Percentiles rank a stretch among this genome's conserved stretches.
Evolutionary conservation across 2,888 invertebrate species (phyloP).

Genomic region (Hirtodrosophila alboralis): DNA sequence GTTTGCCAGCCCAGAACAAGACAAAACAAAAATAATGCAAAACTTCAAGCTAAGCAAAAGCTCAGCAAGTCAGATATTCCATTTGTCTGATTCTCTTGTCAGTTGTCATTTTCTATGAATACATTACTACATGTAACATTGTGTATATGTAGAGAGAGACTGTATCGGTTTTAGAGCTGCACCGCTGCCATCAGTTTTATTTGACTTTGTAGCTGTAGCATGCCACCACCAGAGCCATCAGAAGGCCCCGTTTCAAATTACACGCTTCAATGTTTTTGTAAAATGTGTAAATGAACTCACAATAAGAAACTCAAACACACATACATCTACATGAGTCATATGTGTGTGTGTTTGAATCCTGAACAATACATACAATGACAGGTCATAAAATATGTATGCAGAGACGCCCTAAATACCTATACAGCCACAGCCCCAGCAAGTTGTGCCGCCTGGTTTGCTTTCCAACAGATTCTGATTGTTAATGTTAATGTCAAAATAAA

Average conservation of each 20-base stretch:
- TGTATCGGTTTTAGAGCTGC: constrained; percentile 37
- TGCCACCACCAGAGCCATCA: constrained; percentile 24
- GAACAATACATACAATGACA: constrained; percentile 60
- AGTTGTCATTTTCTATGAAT: constrained; percentile 78
- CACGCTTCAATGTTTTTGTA: constrained; percentile 74
- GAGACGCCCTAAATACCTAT: constrained; percentile 50
- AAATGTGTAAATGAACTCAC: constrained; percentile 78
- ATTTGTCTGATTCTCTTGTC: constrained; percentile 75
- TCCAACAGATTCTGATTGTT: constrained; percentile 62
- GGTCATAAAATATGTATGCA: constrained; percentile 69
- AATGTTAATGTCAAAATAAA: constrained; percentile 77
- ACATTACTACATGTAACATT: constrained; percentile 54
- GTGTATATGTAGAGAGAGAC: constrained; percentile 3
- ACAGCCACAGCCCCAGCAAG: constrained; percentile 16
- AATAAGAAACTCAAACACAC: constrained; percentile 40
- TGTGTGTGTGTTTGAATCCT: constrained; percentile 17
- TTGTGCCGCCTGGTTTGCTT: constrained; percentile 32
- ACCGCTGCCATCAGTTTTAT: constrained; percentile 41
- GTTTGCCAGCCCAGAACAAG: constrained; percentile 14
- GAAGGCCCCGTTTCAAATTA: constrained; percentile 59
- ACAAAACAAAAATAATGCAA: constrained; percentile 14
- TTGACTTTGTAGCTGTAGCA: constrained; percentile 32
- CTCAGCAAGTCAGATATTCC: constrained; percentile 66
- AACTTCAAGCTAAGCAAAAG: constrained; percentile 26
- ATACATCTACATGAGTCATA: constrained; percentile 9